Evolutionary conservation across 1,140 invertebrate genomes (phyloP).

Genomic region (Cotesia chilonis): DNA sequence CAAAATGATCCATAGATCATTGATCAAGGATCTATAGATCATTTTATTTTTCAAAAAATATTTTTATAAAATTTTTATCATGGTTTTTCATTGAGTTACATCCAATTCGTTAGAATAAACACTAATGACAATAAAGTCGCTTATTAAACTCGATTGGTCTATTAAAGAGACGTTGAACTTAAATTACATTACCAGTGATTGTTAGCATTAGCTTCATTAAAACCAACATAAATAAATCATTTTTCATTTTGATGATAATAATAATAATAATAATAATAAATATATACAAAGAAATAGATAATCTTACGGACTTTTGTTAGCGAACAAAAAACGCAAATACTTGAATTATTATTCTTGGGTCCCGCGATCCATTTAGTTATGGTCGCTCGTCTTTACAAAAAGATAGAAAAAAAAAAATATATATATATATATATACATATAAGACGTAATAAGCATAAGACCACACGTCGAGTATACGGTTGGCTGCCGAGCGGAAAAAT

Average conservation of each 20-base stretch:
- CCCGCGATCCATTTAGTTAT: conserved; percentile 7
- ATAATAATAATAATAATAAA: background rate
- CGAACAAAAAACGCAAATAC: conserved; percentile 11
- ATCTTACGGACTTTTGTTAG: background rate
- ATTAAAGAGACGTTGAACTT: conserved; percentile 60
- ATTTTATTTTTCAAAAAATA: too few species aligned
- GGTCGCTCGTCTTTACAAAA: background rate
- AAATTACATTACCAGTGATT: background rate
- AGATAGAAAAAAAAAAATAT: too few species aligned
- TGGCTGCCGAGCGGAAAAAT: too few species aligned
- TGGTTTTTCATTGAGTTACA: too few species aligned
- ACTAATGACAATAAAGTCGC: background rate
- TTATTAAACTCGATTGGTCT: conserved; percentile 62
- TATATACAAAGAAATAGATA: background rate
- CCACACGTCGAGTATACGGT: too few species aligned
- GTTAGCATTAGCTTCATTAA: background rate
- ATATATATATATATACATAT: too few species aligned
- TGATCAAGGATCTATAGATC: too few species aligned
- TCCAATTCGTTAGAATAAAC: too few species aligned
- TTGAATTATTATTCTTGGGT: background rate
- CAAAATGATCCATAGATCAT: too few species aligned
- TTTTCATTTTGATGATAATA: background rate
- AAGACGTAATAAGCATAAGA: too few species aligned
- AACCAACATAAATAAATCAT: background rate
- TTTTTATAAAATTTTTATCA: too few species aligned